Base-by-base conservation (phyloP, 2,888 invertebrate species). In the Nomada fucata region DNA sequence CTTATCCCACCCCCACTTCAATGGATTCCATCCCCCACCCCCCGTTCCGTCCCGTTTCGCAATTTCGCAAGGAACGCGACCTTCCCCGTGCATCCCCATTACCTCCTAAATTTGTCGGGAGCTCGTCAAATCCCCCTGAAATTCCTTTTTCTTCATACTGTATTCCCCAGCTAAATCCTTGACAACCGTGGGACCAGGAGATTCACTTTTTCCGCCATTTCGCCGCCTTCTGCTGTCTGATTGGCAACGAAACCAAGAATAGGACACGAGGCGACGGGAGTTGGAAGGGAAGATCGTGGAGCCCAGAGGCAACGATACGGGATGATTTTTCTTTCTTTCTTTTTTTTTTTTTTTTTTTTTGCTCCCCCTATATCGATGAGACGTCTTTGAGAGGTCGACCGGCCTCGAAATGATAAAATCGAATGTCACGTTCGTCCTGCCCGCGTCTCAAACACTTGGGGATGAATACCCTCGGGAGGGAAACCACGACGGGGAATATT, bases 1-100 rank as follows among this genome's bases (percentile, higher is more conserved):
- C 76, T 73, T 82, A 60, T 11, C 73, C 44, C 78, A 1, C 73
- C 44, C 26, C 20, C 11, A 18, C 23, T 42, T 15, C 9, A 15
- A 26, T 57, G 59, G 61, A 74, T 78, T 81, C 77, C 68, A 71
- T 70, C 78, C 23, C 23, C 23, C 23, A 0, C 23, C 70, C 23
- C 61, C 42, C 42, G 29, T 20, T 53, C 52, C 65, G 68, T 63
- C 63, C 74, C 79, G 74, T 65, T 82, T 72, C 75, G 76, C 75
- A 82, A 84, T 85, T 85, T 70, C 75, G 29, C 72, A 63, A 70
- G 74, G 64, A 78, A 77, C 69, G 60, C 72, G 53, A 63, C 53
- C 59, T 29, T n/a, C n/a, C 57, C 11, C 61, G 7, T 11, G 55
- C 23, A 2, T 42, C 10, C 53, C 15, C 59, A 67, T 80, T 77